phyloP scores from a whole-genome alignment of 1,140 invertebrate species.

The Hormaphis cornu region DNA sequence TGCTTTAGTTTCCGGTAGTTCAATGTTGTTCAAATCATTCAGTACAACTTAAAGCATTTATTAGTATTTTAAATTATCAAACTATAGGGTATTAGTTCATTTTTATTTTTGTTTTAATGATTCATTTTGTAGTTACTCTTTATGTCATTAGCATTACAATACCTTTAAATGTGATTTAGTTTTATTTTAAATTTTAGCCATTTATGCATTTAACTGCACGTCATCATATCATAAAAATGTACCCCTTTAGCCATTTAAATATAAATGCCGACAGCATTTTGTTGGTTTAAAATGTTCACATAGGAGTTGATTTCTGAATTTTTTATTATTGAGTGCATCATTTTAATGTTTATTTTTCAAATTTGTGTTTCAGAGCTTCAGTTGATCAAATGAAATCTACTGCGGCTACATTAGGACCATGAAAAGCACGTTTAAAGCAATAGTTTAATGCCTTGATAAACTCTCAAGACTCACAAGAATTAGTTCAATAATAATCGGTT shows the following conservation, averaged over 20 bases:
- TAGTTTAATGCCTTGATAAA: background rate
- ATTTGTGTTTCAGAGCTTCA: conserved; percentile 12
- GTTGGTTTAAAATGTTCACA: background rate
- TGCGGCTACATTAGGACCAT: conserved; percentile 19
- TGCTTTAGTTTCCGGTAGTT: background rate
- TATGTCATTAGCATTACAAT: background rate
- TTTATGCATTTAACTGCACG: background rate
- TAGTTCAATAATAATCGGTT: background rate
- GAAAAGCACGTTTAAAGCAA: background rate
- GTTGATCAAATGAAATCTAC: conserved; percentile 31
- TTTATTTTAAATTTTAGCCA: no score
- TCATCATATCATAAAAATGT: background rate
- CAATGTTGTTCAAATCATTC: background rate
- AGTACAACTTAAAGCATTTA: no score
- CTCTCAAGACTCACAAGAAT: background rate
- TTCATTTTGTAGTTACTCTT: background rate
- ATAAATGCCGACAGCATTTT: background rate
- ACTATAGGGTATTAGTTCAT: background rate
- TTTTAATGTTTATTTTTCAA: background rate
- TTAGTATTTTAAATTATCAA: background rate
- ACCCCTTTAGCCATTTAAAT: background rate
- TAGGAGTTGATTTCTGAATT: background rate
- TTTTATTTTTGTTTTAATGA: background rate
- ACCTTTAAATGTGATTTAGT: background rate
- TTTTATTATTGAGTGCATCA: background rate